These are phyloP conservation scores for Melipona quadrifasciata DNA, from an alignment of 1,140 invertebrate species.

Conservation along the genomic window DNA sequence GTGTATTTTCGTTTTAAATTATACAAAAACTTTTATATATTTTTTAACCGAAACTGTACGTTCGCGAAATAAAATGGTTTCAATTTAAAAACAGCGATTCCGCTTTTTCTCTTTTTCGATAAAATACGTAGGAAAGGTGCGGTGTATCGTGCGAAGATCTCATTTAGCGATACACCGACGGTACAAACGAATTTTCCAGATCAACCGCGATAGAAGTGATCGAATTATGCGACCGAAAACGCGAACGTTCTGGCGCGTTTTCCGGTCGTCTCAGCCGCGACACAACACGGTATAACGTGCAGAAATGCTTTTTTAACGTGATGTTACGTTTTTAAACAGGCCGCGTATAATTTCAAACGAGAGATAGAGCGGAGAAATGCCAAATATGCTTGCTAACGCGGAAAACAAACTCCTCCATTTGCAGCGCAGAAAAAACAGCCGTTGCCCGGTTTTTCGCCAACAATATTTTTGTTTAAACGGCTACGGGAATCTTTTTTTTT, in stretches of 20 bases:
- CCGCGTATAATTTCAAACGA: slow-evolving; percentile 23
- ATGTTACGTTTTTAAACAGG: slow-evolving; percentile 18
- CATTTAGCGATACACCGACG: not conserved
- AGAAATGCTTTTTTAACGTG: not conserved
- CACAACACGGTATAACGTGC: not conserved
- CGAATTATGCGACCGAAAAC: not conserved
- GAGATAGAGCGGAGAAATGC: not conserved
- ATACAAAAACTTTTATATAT: not conserved
- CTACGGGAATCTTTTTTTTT: not conserved
- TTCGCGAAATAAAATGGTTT: not conserved
- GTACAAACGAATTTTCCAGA: not conserved
- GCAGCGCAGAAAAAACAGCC: not conserved
- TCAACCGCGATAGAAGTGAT: too few species aligned
- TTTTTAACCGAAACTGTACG: not conserved
- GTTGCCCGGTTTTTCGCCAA: not conserved
- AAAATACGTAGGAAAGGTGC: not conserved
- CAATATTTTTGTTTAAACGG: slow-evolving; percentile 15
- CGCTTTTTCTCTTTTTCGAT: too few species aligned
- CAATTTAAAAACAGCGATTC: not conserved
- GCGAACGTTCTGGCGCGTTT: not conserved
- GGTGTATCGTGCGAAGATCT: not conserved
- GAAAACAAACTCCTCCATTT: not conserved
- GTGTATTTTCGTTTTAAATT: not conserved
- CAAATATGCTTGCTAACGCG: not conserved
- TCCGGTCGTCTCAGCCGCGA: not conserved